phyloP scores from a whole-genome alignment of 2,113 vertebrate genomes.

The Puntigrus tetrazona region DNA sequence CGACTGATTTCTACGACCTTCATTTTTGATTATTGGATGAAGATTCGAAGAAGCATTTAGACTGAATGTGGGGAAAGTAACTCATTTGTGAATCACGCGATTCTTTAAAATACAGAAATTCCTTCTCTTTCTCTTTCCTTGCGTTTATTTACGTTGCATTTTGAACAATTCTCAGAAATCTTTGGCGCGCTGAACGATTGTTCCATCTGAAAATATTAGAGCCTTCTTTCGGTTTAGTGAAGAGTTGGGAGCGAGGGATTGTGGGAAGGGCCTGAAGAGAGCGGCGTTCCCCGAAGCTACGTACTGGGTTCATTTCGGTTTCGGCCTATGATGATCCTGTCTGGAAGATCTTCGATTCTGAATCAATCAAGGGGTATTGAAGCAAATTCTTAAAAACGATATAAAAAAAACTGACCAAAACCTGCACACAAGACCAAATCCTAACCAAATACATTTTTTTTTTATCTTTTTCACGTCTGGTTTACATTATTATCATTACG shows the following conservation, averaged over 20 bases:
- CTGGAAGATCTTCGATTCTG: background rate
- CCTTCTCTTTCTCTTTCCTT: no score
- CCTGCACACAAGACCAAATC: no score
- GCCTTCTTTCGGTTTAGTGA: background rate
- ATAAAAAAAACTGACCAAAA: no score
- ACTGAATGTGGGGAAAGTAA: background rate
- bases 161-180: background rate
- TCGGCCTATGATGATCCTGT: no score
- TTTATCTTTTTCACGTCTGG: no score
- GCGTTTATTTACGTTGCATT: background rate
- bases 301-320: background rate
- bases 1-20: background rate
- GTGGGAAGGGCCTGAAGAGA: background rate
- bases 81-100: background rate
- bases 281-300: no score
- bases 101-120: no score
- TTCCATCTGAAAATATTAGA: background rate
- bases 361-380: background rate
- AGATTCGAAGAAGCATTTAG: background rate
- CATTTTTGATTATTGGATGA: background rate
- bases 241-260: background rate
- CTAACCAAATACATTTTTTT: no score
- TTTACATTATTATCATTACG: no score
- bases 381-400: no score
- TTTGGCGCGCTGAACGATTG: background rate